Conservation (phyloP, 2,797 vertebrate species). For the Myotis myotis region DNA sequence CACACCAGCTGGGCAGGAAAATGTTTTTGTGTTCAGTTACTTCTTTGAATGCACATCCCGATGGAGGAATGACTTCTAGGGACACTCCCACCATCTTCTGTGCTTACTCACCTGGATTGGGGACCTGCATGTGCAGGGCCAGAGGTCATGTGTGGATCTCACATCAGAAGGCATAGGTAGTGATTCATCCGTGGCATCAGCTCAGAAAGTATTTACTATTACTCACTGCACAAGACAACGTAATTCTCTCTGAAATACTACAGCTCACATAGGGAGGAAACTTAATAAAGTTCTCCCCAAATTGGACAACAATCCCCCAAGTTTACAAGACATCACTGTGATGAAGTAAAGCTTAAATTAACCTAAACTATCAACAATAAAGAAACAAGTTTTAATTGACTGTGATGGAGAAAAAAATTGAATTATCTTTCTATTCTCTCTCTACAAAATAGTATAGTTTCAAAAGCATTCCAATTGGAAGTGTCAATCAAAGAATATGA, state of each 20-base stretch:
- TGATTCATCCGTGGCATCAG: not conserved
- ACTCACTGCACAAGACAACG: not conserved
- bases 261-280: not conserved
- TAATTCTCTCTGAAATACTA: not conserved
- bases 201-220: not conserved
- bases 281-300: not conserved
- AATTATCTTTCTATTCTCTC: not conserved
- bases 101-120: not conserved
- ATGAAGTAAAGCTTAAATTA: conserved; percentile 11
- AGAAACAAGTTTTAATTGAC: not conserved
- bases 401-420: not conserved
- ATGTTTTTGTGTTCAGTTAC: not conserved
- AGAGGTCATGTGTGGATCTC: not conserved
- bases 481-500: not conserved
- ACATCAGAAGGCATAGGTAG: not conserved
- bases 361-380: not conserved
- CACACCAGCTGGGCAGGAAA: not conserved
- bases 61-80: not conserved
- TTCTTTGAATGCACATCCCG: not conserved
- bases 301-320: not conserved
- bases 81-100: not conserved
- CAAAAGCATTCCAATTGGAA: not conserved
- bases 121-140: no score
- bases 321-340: not conserved
- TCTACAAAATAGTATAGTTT: conserved; percentile 4